Conservation (phyloP, 2,113 vertebrate species). For the Alces alces region DNA sequence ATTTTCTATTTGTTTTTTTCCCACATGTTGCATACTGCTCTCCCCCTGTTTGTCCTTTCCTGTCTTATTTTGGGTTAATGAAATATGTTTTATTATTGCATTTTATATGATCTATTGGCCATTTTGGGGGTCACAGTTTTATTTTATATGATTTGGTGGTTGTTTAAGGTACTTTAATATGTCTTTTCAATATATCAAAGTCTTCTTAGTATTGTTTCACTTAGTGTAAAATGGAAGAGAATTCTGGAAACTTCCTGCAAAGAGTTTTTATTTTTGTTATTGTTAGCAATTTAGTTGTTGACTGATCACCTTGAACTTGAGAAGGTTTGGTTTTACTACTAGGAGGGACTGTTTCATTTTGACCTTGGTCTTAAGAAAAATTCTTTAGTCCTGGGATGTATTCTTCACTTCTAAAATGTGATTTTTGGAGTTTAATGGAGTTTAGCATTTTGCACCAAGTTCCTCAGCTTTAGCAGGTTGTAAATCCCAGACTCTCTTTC, state of each 20-base stretch:
- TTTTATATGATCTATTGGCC: background rate
- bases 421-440: background rate
- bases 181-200: background rate
- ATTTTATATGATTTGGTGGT: background rate
- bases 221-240: background rate
- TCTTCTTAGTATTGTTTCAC: background rate
- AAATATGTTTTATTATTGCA: background rate
- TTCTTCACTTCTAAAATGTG: background rate
- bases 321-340: background rate
- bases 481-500: background rate
- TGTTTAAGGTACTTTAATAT: background rate
- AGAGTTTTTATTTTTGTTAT: conserved; percentile 2
- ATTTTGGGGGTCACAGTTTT: background rate
- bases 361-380: background rate
- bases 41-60: background rate
- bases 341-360: background rate
- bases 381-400: background rate
- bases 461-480: background rate
- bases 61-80: background rate
- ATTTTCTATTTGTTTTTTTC: background rate
- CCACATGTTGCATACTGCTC: background rate
- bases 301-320: background rate
- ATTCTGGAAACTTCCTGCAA: background rate
- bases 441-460: background rate
- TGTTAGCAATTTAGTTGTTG: background rate